Base-by-base conservation (phyloP, 23 tunicate species). In the Clavelina lepadiformis region DNA sequence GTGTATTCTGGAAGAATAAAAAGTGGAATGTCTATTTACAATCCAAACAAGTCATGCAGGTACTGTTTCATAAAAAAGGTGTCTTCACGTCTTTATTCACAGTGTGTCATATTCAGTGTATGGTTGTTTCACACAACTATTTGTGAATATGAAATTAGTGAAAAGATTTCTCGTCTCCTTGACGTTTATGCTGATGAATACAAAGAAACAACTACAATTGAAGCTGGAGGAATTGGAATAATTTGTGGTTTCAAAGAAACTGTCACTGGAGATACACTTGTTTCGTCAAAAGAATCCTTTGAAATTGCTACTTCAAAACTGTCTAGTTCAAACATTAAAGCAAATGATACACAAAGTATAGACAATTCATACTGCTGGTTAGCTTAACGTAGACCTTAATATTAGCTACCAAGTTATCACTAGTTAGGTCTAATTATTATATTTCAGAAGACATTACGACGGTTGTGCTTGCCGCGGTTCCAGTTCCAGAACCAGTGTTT, bases 401-500 rank as follows among this genome's bases (percentile, higher is more conserved):
- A n/a, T n/a, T n/a, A n/a, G n/a, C n/a, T n/a, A n/a, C n/a, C n/a
- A n/a, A n/a, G n/a, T n/a, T n/a, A n/a, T n/a, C n/a, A n/a, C n/a
- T n/a, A n/a, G n/a, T n/a, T n/a, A n/a, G n/a, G n/a, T n/a, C n/a
- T n/a, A n/a, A n/a, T n/a, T n/a, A n/a, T n/a, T n/a, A n/a, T n/a
- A n/a, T n/a, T n/a, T n/a, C n/a, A n/a, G n/a, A n/a, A n/a, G n/a
- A n/a, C n/a, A n/a, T n/a, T n/a, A n/a, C n/a, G n/a, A n/a, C 60
- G 0, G 89, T 72, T 35, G 80, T 81, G 11, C 65, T 81, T 2
- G 56, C 83, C 23, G 58, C 89, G 38, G 78, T 89, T 26, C 61
- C 75, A 18, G 51, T 89, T 24, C 97, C 88, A 31, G 86, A 89
- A 56, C 89, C 97, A 0, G 97, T 89, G 0, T 89, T 73, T 51